Evolutionary conservation across 2,888 invertebrate species (phyloP), one percentile per base, ranked within the genome.

Genomic region (Thymelicus sylvestris): DNA sequence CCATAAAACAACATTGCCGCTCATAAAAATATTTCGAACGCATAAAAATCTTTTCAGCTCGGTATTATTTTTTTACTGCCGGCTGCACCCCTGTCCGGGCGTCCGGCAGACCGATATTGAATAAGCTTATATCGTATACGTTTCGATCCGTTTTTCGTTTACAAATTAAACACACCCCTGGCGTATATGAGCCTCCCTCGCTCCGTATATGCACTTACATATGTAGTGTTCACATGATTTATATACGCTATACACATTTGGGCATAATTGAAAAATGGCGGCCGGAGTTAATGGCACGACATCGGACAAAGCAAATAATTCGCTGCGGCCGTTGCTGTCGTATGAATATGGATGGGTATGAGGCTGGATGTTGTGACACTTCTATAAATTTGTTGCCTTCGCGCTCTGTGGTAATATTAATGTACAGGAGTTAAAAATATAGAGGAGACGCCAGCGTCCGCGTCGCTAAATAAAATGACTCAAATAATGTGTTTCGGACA

Each of bases 251-350:
- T 86, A 87, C 86, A 90, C 92, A 93, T 92, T 93, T 91, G 88
- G 89, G 89, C 84, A 90, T 92, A 92, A 93, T 93, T 93, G 93
- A 92, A 93, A 93, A 92, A 93, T 91, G 91, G 90, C 90, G 80
- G 81, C 76, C 81, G 68, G 74, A 80, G 78, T 81, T 89, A 91
- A 91, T 89, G 82, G 83, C 82, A 79, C 78, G 73, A 79, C 79
- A 80, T 71, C 78, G 83, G 75, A 65, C 90, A 87, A 83, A 85
- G 86, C 86, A 85, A 88, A 89, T 90, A 87, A 88, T 86, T 84
- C 85, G 24, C 24, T 50, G 84, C 83, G 76, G 73, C 74, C 72
- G 74, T n/a, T 1, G 48, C 64, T 59, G 39, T 70, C 73, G 70
- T 74, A 78, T 76, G 77, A 77, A 78, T 77, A 79, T 78, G 80